Evolutionary conservation across 2,888 invertebrate species (phyloP).

Genomic region (Drosophila mulleri): DNA sequence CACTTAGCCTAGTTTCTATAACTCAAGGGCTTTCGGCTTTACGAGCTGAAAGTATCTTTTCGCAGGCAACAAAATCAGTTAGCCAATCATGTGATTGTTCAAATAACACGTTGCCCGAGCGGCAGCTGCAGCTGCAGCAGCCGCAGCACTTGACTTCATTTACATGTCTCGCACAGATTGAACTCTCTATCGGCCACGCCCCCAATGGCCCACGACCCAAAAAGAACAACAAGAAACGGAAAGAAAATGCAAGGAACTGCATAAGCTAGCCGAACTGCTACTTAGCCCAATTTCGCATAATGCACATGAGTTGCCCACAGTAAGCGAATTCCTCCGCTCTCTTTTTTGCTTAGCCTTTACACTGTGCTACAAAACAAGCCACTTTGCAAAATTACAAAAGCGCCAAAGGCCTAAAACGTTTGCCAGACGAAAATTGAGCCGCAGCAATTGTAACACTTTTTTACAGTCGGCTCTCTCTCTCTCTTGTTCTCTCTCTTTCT

Average conservation of each 20-base stretch:
- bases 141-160: conserved; percentile 71
- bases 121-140: conserved; percentile 35
- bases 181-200: conserved; percentile 19
- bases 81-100: conserved; percentile 72
- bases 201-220: conserved; percentile 16
- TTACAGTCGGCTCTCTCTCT: not conserved
- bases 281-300: conserved; percentile 78
- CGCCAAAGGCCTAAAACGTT: conserved; percentile 50
- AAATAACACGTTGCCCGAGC: conserved; percentile 65
- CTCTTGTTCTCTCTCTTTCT: not conserved
- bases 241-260: conserved; percentile 4
- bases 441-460: conserved; percentile 72
- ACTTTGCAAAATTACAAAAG: conserved; percentile 38
- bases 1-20: not conserved
- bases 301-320: conserved; percentile 65
- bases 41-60: conserved; percentile 7
- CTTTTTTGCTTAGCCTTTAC: not conserved
- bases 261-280: conserved; percentile 57
- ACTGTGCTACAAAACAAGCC: conserved; percentile 9
- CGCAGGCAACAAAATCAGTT: conserved; percentile 28
- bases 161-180: conserved; percentile 57
- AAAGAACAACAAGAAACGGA: conserved; percentile 3
- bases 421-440: conserved; percentile 59
- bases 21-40: not conserved
- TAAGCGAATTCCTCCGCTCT: not conserved